These are phyloP conservation scores for Poecilia gillii DNA, from an alignment of 2,797 vertebrate genomes.

Conservation along the genomic window DNA sequence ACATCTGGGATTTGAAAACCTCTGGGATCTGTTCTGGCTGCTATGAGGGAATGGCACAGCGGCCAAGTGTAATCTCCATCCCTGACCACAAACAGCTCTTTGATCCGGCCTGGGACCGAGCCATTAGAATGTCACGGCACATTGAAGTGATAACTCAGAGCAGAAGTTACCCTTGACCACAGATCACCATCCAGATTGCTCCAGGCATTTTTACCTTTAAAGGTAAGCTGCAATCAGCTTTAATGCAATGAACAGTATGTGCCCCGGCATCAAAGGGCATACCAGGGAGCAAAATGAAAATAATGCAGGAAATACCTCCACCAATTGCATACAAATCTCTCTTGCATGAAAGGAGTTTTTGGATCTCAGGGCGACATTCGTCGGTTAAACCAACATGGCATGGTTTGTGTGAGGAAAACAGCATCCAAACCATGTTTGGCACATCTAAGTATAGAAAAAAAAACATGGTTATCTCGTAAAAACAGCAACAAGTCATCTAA, in stretches of 20 bases:
- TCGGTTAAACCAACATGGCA: constrained; percentile 17
- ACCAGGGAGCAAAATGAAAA: constrained; percentile 44
- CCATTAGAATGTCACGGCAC: constrained; percentile 75
- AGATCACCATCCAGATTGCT: constrained; percentile 66
- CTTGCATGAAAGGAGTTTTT: constrained; percentile 32
- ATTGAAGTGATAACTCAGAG: constrained; percentile 70
- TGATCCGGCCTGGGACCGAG: constrained; percentile 65
- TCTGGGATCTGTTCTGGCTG: constrained; percentile 64
- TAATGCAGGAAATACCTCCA: constrained; percentile 61
- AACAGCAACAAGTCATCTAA: constrained; percentile 29
- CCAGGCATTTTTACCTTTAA: constrained; percentile 64
- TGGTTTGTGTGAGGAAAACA: constrained; percentile 4
- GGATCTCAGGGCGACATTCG: constrained; percentile 27
- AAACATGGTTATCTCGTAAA: constrained; percentile 1
- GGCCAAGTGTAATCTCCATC: constrained; percentile 71
- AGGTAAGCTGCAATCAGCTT: constrained; percentile 56
- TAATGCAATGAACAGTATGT: constrained; percentile 40
- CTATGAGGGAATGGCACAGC: constrained; percentile 56
- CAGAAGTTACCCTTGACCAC: constrained; percentile 73
- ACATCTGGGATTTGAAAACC: constrained; percentile 58
- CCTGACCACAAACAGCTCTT: constrained; percentile 67
- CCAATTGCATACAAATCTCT: constrained; percentile 49
- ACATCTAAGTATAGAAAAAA: constrained; percentile 19
- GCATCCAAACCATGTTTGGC: constrained; percentile 1
- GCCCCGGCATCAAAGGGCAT: constrained; percentile 48